Evolutionary conservation across 2,113 vertebrate genomes (phyloP).

Genomic region (Clarias batrachus): DNA sequence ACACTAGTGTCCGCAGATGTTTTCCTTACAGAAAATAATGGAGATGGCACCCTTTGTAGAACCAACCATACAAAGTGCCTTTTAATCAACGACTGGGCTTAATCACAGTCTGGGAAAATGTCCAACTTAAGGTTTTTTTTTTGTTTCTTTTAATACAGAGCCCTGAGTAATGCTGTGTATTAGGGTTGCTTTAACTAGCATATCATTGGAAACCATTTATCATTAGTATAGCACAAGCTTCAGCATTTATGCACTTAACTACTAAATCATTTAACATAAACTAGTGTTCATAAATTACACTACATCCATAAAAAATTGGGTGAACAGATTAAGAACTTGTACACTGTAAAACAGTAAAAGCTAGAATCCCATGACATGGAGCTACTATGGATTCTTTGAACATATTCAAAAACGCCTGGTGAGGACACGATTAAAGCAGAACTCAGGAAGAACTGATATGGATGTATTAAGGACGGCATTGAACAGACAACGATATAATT

Average conservation of each 20-base stretch:
- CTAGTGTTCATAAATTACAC: not conserved
- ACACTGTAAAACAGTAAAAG: too few species aligned
- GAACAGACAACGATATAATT: too few species aligned
- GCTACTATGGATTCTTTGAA: too few species aligned
- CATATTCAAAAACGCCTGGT: too few species aligned
- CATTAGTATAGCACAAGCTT: not conserved
- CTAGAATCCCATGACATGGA: too few species aligned
- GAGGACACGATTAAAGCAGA: too few species aligned
- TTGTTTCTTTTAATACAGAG: not conserved
- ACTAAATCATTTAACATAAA: not conserved
- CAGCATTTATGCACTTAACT: not conserved
- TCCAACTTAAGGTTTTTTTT: not conserved
- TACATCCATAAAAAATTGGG: too few species aligned
- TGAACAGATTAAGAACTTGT: too few species aligned
- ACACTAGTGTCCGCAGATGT: too few species aligned
- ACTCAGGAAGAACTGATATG: too few species aligned
- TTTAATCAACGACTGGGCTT: not conserved
- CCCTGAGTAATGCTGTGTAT: conserved; percentile 1
- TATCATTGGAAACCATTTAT: not conserved
- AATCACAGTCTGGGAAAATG: conserved; percentile 1
- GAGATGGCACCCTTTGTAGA: not conserved
- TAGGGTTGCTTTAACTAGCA: not conserved
- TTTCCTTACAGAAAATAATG: not conserved
- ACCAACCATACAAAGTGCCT: not conserved
- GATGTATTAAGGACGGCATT: too few species aligned